phyloP scores from a whole-genome alignment of 2,113 vertebrate species.

The Saccopteryx bilineata region DNA sequence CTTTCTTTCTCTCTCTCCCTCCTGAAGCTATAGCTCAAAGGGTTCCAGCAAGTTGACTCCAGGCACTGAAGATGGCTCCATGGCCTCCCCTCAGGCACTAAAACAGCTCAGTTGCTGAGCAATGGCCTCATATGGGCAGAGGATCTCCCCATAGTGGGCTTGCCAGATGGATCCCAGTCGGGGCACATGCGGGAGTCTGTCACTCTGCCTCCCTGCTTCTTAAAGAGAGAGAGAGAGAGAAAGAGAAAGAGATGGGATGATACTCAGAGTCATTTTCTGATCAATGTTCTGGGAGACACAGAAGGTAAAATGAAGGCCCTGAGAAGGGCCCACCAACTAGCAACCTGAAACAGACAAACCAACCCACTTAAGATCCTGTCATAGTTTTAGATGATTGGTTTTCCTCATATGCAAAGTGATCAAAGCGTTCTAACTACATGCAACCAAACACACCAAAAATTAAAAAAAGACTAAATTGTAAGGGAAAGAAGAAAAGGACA shows the following conservation, averaged over 20 bases:
- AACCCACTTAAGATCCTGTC: slow-evolving; percentile 84
- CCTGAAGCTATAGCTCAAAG: too few species aligned
- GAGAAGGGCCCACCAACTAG: slow-evolving; percentile 86
- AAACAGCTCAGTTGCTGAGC: too few species aligned
- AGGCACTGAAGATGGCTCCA: too few species aligned
- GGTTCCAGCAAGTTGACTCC: too few species aligned
- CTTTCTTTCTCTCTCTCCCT: too few species aligned
- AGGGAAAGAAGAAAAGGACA: slow-evolving; percentile 77
- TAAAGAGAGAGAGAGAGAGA: too few species aligned
- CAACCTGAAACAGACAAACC: slow-evolving; percentile 86
- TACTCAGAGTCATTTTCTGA: slow-evolving; percentile 86
- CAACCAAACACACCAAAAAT: slow-evolving; percentile 80
- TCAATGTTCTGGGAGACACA: slow-evolving; percentile 87
- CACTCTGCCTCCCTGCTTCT: too few species aligned
- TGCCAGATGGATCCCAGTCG: too few species aligned
- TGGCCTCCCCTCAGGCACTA: too few species aligned
- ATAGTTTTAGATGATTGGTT: slow-evolving; percentile 90
- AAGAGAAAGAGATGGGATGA: slow-evolving; percentile 87
- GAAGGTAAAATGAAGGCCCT: slow-evolving; percentile 85
- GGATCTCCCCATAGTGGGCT: too few species aligned
- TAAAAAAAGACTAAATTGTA: slow-evolving; percentile 54
- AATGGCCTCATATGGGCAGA: too few species aligned
- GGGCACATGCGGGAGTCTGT: too few species aligned
- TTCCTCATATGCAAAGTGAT: slow-evolving; percentile 87
- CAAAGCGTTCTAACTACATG: slow-evolving; percentile 79